These are phyloP conservation scores for Sminthurides aquaticus DNA, from an alignment of 2,888 invertebrate genomes.

Conservation along the genomic window DNA sequence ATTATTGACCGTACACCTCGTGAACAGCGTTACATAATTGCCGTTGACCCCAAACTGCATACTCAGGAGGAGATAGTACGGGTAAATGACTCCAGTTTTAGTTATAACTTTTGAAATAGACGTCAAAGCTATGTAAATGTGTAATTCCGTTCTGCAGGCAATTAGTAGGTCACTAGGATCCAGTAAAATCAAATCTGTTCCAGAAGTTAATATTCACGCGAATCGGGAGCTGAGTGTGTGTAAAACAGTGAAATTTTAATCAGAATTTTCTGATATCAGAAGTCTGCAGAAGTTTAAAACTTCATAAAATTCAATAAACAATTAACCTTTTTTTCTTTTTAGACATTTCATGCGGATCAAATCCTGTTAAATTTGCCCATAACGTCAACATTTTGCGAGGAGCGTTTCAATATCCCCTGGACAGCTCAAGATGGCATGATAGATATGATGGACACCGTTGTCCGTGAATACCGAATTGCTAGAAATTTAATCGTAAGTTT, in stretches of 20 bases:
- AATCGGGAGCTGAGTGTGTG: conserved; percentile 28
- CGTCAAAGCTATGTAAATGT: not conserved
- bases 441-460: conserved; percentile 15
- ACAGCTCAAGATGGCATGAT: conserved; percentile 26
- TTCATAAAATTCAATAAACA: too few species aligned
- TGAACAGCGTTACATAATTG: conserved; percentile 56
- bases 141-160: conserved; percentile 26
- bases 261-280: too few species aligned
- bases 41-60: conserved; percentile 56
- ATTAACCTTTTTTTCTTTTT: not conserved
- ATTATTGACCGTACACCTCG: conserved; percentile 51
- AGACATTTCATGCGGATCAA: conserved; percentile 41
- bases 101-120: too few species aligned
- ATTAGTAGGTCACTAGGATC: conserved; percentile 53
- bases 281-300: too few species aligned
- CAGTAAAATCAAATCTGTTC: conserved; percentile 54
- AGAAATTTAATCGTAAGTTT: conserved; percentile 20
- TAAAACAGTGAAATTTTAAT: not conserved
- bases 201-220: conserved; percentile 50
- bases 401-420: conserved; percentile 35
- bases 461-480: conserved; percentile 21
- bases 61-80: conserved; percentile 54
- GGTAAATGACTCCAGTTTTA: too few species aligned
- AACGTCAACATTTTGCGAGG: conserved; percentile 33
- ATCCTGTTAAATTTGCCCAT: conserved; percentile 34